Percentiles rank a stretch among this genome's conserved stretches.
Evolutionary conservation across 2,113 vertebrate genomes (phyloP).

Genomic region (Tychaedon coryphoeus): DNA sequence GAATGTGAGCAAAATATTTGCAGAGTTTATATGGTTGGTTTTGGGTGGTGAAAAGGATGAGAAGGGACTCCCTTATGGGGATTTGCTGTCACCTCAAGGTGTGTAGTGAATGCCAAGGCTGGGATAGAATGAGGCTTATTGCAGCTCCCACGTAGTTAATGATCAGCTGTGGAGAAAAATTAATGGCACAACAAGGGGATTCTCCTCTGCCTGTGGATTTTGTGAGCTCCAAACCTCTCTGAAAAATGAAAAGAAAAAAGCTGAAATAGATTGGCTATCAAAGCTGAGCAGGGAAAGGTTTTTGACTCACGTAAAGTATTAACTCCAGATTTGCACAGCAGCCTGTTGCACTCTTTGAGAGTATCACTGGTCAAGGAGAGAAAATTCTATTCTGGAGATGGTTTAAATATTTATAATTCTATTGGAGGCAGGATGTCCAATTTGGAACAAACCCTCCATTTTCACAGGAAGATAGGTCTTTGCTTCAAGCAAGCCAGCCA

Average conservation of each 20-base stretch:
- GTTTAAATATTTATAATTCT: background rate
- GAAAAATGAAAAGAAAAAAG: background rate
- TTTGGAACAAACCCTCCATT: background rate
- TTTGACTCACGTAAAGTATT: background rate
- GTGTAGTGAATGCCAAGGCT: background rate
- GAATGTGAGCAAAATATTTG: background rate
- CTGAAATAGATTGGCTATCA: background rate
- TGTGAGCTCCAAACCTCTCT: background rate
- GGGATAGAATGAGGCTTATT: background rate
- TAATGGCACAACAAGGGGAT: background rate
- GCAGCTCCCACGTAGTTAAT: background rate
- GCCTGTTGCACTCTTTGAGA: background rate
- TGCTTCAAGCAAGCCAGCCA: background rate
- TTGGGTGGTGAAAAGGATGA: background rate
- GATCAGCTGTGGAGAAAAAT: background rate
- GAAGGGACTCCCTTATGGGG: background rate
- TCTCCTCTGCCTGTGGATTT: background rate
- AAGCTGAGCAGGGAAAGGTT: background rate
- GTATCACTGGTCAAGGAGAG: background rate
- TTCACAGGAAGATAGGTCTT: background rate
- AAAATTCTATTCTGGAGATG: background rate
- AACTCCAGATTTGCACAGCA: background rate
- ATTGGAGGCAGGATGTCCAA: rapidly evolving
- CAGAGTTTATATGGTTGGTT: background rate
- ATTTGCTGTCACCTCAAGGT: background rate